Base-by-base conservation (phyloP, 2,113 vertebrate genomes). In the Pycnonotus jocosus region DNA sequence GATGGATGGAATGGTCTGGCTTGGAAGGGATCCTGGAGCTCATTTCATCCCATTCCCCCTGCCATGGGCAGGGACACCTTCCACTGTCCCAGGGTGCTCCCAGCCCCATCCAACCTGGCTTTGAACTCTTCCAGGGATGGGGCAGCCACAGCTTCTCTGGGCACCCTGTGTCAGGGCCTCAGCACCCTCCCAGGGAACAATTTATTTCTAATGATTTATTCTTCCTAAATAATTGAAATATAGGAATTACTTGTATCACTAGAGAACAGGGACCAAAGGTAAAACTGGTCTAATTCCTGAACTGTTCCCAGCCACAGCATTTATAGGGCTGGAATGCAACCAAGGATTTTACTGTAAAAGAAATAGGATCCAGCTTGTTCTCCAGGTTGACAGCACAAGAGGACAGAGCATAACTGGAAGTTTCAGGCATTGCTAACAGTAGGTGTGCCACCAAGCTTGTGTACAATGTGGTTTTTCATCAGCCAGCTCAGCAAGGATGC, bases 41-140 rank as follows among this genome's bases (percentile, higher is more conserved):
- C 77, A 23, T 50, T 0, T 50, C 4, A 12, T 72, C 15, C 22
- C 58, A 27, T 3, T 3, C 1, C 8, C 12, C 31, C 15, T 42
- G 7, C 58, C 50, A 27, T 19, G 35, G 40, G 13, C 66, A 88
- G 66, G 42, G 76, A 37, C 21, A 31, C 11, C 15, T 65, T 18
- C 37, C 50, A 37, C 44, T 4, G 0, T 7, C 7, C 37, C 77
- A 58, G 31, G 10, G 0, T 57, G 15, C 12, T 72, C 58, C 31
- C 0, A 51, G 27, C 11, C 25, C 23, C 0, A 1, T 33, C 78
- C 53, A 47, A 0, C 30, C 61, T 37, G 50, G 6, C 40, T 12
- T 47, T 47, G 69, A 10, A 22, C n/a, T 35, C 11, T 22, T 25
- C 15, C 61, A 82, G n/a, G 30, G 54, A 25, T 53, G 61, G 5